phyloP scores from a whole-genome alignment of 2,797 vertebrate genomes.

The Siniperca scherzeri region DNA sequence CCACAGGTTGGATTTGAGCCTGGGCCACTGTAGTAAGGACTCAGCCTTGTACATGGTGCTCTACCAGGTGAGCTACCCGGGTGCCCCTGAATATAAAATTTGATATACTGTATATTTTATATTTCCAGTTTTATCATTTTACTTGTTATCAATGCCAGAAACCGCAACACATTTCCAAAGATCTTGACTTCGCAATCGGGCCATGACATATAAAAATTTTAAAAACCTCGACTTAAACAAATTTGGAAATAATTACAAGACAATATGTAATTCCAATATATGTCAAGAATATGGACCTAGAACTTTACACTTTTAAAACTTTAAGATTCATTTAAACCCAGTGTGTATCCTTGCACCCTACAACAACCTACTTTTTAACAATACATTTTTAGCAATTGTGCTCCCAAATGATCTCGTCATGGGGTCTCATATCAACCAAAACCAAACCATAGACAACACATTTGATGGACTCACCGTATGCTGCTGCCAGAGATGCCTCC shows the following conservation, averaged over 20 bases:
- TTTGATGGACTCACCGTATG: slow-evolving; percentile 70
- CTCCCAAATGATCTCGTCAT: background rate
- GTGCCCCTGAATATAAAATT: background rate
- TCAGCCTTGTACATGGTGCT: no score
- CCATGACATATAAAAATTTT: background rate
- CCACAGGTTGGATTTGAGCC: no score
- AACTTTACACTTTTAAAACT: background rate
- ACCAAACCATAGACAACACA: background rate
- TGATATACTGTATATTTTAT: fast-evolving
- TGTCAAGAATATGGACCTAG: background rate
- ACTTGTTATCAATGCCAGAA: background rate
- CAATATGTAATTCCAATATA: background rate
- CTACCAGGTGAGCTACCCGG: no score
- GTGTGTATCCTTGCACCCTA: background rate
- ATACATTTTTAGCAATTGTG: background rate
- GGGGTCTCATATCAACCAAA: background rate
- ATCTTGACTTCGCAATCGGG: background rate
- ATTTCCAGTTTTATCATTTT: background rate
- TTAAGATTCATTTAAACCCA: background rate
- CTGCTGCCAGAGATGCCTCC: slow-evolving; percentile 31
- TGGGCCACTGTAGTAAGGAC: no score
- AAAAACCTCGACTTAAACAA: background rate
- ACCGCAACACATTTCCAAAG: background rate
- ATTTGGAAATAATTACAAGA: background rate
- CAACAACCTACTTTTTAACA: background rate